Base-by-base conservation (phyloP, 2,888 invertebrate genomes). In the Caradrina clavipalpis region DNA sequence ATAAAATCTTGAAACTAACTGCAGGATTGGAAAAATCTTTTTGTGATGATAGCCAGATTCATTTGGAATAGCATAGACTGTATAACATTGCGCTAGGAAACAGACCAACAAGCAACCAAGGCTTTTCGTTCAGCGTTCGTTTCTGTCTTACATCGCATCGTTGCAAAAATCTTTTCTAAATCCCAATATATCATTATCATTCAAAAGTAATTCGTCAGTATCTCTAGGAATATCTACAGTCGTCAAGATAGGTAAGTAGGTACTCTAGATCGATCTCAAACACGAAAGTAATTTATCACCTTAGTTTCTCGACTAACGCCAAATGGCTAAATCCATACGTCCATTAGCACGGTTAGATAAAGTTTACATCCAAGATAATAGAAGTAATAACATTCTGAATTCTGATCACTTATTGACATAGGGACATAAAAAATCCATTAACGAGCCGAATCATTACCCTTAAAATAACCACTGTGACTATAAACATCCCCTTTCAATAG, bases 351-450 rank as follows among this genome's bases (percentile, higher is more conserved):
- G n/a, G 35, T 35, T 42, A 59, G 66, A 69, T 72, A 73, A 73
- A 67, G 13, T 69, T 77, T 59, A 75, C 59, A 55, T 60, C 19
- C 17, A 22, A 54, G 26, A 49, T 70, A 69, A 51, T 67, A 71
- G 59, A 72, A 42, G 49, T 65, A 73, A 79, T 75, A 64, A 73
- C 57, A 53, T 81, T 81, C 77, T 69, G 68, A 78, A 35, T 66
- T 58, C 19, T 39, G 56, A 56, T 83, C 81, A 80, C 84, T 81
- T 84, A 88, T 79, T 84, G 84, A 81, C 78, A 74, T 79, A 81
- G 75, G 69, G 71, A 81, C 81, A 86, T 87, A 89, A 89, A 91
- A 90, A 86, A 73, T 74, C 86, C 89, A 90, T 92, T 89, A 90
- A 81, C 83, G 78, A 80, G 78, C 58, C 35, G 78, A 87, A 87